Base-by-base conservation (phyloP, 2,113 vertebrate genomes). In the Istiophorus platypterus region DNA sequence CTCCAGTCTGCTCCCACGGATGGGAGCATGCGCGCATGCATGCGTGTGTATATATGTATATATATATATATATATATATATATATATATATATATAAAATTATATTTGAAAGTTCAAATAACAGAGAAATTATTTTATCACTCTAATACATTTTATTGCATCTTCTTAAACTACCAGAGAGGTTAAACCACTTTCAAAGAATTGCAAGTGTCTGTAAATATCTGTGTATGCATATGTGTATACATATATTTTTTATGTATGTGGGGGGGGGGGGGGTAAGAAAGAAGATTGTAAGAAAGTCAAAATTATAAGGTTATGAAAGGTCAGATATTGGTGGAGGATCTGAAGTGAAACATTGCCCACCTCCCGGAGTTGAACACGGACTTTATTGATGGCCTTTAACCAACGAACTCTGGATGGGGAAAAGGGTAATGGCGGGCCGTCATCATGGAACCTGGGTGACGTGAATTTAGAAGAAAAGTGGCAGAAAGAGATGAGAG, bases 321-420 rank as follows among this genome's bases (percentile, higher is more conserved):
- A 52, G 22, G 72, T 69, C 4, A 61, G 51, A 66, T 17, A 52
- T 15, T 69, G 31, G 49, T 56, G 29, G 72, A 67, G 18, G 2
- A 56, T 54, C 9, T 31, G 3, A 63, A 39, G 26, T 47, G 12
- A 67, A 80, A 80, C 20, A 63, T 1, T 85, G 80, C 96, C 88
- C 97, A 99, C 98, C 98, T 99, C 96, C 24, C 97, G 96, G 41
- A 99, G 95, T 75, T 93, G 96, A 84, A 98, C 92, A 84, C 97
- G 95, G 82, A 99, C 97, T 97, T 97, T 99, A 93, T 93, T 98
- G 85, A 99, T 97, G 76, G 96, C 97, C 94, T 97, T 96, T 80
- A 99, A 95, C 98, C 98, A 99, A 5, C 85, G 95, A 7, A 96
- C 92, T 95, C 96, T 96, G 26, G 97, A 96, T 39, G 95, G 95